phyloP scores from a whole-genome alignment of 2,797 vertebrate species.

The Otus scops region DNA sequence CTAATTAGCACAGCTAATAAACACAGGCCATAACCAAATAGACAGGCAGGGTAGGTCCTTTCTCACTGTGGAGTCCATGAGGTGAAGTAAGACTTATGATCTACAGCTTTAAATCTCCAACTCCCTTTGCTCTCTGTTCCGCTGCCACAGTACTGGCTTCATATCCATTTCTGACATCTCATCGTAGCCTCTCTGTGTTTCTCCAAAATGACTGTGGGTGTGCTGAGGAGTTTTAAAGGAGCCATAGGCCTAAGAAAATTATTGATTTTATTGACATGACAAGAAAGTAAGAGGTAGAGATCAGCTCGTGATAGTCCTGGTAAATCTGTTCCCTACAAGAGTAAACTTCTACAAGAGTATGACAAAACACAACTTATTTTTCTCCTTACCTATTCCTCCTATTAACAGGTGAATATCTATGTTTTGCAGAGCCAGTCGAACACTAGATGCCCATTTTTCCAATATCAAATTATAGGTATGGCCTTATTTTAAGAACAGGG shows the following conservation, averaged over 20 bases:
- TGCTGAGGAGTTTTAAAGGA: not conserved
- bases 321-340: not conserved
- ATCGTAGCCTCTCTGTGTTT: not conserved
- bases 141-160: not conserved
- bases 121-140: not conserved
- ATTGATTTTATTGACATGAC: not conserved
- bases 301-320: not conserved
- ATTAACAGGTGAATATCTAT: not conserved
- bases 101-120: not conserved
- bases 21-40: not conserved
- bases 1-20: not conserved
- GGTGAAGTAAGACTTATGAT: not conserved
- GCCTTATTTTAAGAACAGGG: not conserved
- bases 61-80: not conserved
- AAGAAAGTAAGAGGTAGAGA: not conserved
- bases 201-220: not conserved
- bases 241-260: not conserved
- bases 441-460: not conserved
- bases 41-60: not conserved
- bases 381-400: not conserved
- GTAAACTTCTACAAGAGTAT: rapidly evolving
- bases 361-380: not conserved
- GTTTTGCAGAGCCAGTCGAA: not conserved
- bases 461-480: not conserved
- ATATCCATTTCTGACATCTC: not conserved